Base-by-base conservation (phyloP, 2,888 invertebrate species). In the Agrotis exclamationis region DNA sequence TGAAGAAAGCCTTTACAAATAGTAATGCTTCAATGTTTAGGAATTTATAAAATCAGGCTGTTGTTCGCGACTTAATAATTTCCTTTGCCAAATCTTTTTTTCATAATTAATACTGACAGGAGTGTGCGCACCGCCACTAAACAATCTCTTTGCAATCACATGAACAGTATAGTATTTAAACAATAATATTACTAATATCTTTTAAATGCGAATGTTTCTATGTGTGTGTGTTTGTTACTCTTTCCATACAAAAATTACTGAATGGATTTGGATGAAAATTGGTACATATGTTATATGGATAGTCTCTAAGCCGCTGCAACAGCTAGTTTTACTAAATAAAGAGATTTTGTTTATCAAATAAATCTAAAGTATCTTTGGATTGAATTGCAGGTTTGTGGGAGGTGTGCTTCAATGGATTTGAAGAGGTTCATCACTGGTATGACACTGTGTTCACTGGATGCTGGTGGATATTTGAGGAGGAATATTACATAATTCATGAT, bases 381-480 rank as follows among this genome's bases (percentile, higher is more conserved):
- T 53, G 39, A 45, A 69, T 44, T 96, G 22, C 92, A 97, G 99
- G 99, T 45, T 96, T 99, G 48, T 99, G 99, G 99, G 98, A 99
- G 93, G 99, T 99, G 5, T 99, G 99, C 91, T 99, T 99, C 87
- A 97, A 97, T 86, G 97, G 98, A 57, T 99, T 99, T 90, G 97
- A 98, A 93, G 99, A 99, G 91, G 97, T 98, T 6, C 98, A 98
- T 84, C 97, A 98, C 82, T 97, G 97, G 92, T 99, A 99, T 93
- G 99, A 99, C 88, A 97, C 97, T 7, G 96, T 96, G 65, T 99
- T 99, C 87, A 97, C 96, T 20, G 99, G 98, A 0, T 99, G 99
- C 90, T 99, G 99, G 98, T 99, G 99, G 99, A 98, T 99, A 74
- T 99, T 99, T 89, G 99, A 99, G 93, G 99, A 99, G 92, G 99